Base-by-base conservation (phyloP, 2,113 vertebrate species). In the Pipra filicauda region DNA sequence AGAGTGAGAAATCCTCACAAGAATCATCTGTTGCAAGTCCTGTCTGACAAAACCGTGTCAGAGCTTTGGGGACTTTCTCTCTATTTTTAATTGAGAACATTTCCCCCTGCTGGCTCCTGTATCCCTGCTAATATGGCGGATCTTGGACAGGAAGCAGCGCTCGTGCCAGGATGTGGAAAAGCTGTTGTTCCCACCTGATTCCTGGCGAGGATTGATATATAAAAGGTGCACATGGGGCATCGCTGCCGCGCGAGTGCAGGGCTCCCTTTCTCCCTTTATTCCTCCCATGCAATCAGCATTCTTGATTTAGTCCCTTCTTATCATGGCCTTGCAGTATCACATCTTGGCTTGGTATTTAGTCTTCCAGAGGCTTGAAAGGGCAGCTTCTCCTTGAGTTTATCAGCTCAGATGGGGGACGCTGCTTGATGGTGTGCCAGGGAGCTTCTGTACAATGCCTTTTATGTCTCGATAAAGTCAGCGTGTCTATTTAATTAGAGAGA, bases 351-450 rank as follows among this genome's bases (percentile, higher is more conserved):
- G 88, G 41, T 95, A 82, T 97, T 97, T 96, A 97, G 95, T 96
- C 93, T 97, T 97, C 62, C 83, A 46, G 55, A 88, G 88, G 84
- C 91, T 89, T 94, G 96, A 95, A 97, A 93, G 93, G 93, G 91
- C 92, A 96, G 90, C 88, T 96, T 97, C 95, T 94, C 95, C 95
- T 96, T 94, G 96, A 96, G 94, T 95, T 97, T 97, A 97, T 97
- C 96, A 88, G 91, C 73, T 92, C 76, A 86, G 70, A 83, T 78
- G 74, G 84, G 92, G 94, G 82, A 92, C 41, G 58, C 64, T 2
- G 35, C 95, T 88, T 92, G 95, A 96, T 86, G 77, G 76, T 69
- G 58, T 96, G 95, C 97, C 95, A 97, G 81, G 23, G 6, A 96
- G 90, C 89, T 94, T 82, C 89, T 86, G 83, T 57, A 95, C 5